These are phyloP conservation scores for Sciurus vulgaris DNA, from an alignment of 2,797 vertebrate species.

Conservation along the genomic window DNA sequence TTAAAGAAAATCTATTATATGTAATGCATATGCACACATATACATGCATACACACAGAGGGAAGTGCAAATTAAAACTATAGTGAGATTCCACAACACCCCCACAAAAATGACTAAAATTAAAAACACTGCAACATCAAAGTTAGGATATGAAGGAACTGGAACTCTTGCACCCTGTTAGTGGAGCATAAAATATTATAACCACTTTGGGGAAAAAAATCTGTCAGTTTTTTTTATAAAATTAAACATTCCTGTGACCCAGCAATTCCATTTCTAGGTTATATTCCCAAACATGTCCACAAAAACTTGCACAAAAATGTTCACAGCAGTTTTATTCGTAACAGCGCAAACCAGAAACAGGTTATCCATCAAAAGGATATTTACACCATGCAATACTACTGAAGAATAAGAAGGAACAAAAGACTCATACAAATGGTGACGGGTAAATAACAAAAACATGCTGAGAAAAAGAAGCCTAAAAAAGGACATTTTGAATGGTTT, in stretches of 20 bases:
- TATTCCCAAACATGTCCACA: neutral
- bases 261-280: neutral
- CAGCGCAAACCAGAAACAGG: neutral
- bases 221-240: slow-evolving; percentile 9
- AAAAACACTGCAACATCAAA: neutral
- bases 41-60: neutral
- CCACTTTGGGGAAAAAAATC: neutral
- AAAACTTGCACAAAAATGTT: neutral
- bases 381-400: neutral
- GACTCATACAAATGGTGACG: neutral
- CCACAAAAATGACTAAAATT: neutral
- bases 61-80: neutral
- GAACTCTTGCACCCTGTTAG: neutral
- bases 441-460: neutral
- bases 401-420: neutral
- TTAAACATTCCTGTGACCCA: neutral
- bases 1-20: neutral
- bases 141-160: neutral
- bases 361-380: neutral
- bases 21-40: neutral
- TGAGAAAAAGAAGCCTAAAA: neutral
- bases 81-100: neutral
- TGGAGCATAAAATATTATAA: neutral
- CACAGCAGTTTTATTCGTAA: neutral
- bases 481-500: neutral